Percentiles rank a stretch among this genome's conserved stretches.
Conservation (phyloP, 1,140 invertebrate species). For the Drosophila parvula region DNA sequence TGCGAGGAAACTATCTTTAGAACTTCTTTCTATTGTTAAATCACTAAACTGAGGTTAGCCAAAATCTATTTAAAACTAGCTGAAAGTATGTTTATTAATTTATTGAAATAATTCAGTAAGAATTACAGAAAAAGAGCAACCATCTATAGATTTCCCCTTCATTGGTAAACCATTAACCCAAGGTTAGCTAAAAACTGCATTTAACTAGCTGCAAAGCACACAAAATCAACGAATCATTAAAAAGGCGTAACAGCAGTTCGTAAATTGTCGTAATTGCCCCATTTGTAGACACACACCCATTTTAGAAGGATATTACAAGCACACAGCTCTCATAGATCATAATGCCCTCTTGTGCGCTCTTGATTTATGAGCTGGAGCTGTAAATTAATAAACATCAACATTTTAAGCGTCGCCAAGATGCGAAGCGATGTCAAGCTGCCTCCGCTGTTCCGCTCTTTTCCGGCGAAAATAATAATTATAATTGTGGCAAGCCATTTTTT, state of each 20-base stretch:
- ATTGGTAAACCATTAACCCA: background rate
- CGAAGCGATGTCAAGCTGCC: constrained; percentile 21
- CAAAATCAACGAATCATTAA: constrained; percentile 21
- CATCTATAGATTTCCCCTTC: background rate
- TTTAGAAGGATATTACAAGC: constrained; percentile 36
- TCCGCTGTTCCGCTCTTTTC: constrained; percentile 10
- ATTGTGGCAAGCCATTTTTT: constrained; percentile 36
- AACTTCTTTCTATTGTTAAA: background rate
- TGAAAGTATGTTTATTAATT: background rate
- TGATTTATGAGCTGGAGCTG: constrained; percentile 67
- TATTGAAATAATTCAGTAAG: background rate
- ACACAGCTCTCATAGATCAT: constrained; percentile 53
- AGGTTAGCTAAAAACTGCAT: background rate
- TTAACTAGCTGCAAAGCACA: background rate
- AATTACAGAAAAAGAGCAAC: no score
- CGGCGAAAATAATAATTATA: constrained; percentile 52
- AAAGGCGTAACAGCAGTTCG: constrained; percentile 10
- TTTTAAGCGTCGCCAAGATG: constrained; percentile 38
- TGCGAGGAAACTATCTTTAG: no score
- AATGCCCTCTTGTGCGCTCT: constrained; percentile 8
- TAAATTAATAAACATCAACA: constrained; percentile 74
- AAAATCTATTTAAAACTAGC: background rate
- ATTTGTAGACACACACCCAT: constrained; percentile 36
- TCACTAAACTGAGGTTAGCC: background rate
- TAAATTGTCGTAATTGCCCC: constrained; percentile 35